Evolutionary conservation across 2,113 vertebrate species (phyloP).

Genomic region (Scopus umbretta): DNA sequence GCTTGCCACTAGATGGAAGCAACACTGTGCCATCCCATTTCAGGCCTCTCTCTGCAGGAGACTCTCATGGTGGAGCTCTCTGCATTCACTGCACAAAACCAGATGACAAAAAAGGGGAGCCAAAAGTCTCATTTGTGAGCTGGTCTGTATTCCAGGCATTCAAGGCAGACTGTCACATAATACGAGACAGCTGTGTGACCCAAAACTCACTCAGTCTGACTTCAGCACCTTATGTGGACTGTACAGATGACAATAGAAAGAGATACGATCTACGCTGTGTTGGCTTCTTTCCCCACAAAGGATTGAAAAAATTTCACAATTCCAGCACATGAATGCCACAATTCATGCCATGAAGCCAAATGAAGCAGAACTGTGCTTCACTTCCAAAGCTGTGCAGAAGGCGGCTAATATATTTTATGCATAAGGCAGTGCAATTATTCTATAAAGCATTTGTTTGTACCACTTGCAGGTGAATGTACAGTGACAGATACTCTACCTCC

Average conservation of each 20-base stretch:
- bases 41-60: neutral
- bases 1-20: neutral
- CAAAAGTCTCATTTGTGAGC: neutral
- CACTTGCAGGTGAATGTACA: neutral
- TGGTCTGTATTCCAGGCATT: neutral
- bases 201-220: neutral
- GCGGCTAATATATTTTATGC: neutral
- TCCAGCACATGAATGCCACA: neutral
- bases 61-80: neutral
- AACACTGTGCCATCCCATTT: neutral
- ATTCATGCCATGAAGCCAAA: neutral
- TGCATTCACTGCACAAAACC: neutral
- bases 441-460: neutral
- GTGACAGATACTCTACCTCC: neutral
- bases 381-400: neutral
- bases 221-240: neutral
- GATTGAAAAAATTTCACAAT: neutral
- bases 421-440: neutral
- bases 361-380: neutral
- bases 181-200: neutral
- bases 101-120: neutral
- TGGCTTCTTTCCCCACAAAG: neutral
- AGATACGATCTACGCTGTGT: neutral
- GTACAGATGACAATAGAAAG: neutral
- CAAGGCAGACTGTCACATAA: neutral